A percentile compares a stretch with the other conserved stretches of the same genome.
phyloP scores from a whole-genome alignment of 2,888 invertebrate genomes.

The Phorcus lineatus region DNA sequence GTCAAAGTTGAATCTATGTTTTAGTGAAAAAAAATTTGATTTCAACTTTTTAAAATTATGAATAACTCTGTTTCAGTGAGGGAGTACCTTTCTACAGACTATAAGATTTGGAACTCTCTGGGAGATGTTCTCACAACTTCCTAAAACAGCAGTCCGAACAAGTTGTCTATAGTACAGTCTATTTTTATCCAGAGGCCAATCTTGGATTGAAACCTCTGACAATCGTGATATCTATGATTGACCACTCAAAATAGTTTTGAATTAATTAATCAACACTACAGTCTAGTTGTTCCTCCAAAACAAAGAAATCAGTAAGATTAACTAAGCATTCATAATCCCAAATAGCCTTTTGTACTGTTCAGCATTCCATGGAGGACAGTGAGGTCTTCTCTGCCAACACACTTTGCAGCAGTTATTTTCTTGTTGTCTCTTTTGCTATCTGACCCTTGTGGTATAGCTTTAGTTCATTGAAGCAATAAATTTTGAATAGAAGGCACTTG shows the following conservation, averaged over 20 bases:
- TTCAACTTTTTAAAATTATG: neutral
- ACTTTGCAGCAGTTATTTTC: neutral
- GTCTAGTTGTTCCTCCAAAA: too few relatives aligned
- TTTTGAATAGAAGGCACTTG: too few relatives aligned
- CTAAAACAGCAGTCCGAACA: neutral
- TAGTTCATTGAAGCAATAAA: too few relatives aligned
- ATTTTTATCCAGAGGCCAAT: neutral
- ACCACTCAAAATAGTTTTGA: too few relatives aligned
- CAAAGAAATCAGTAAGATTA: too few relatives aligned
- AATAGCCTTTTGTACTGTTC: neutral
- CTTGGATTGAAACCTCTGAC: neutral
- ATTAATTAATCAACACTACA: too few relatives aligned
- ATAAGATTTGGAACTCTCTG: slow-evolving; percentile 70
- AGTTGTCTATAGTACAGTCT: too few relatives aligned
- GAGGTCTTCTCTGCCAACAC: neutral
- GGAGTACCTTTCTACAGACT: slow-evolving; percentile 63
- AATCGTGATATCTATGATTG: too few relatives aligned
- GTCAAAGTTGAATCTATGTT: neutral
- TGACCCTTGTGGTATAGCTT: too few relatives aligned
- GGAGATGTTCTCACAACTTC: slow-evolving; percentile 58
- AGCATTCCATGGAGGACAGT: neutral
- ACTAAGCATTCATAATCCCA: neutral
- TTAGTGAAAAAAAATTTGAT: neutral
- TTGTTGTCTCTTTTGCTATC: too few relatives aligned
- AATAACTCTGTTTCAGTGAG: slow-evolving; percentile 51